These are phyloP conservation scores for Eubucco bourcierii DNA, from an alignment of 2,113 vertebrate genomes.

Conservation along the genomic window DNA sequence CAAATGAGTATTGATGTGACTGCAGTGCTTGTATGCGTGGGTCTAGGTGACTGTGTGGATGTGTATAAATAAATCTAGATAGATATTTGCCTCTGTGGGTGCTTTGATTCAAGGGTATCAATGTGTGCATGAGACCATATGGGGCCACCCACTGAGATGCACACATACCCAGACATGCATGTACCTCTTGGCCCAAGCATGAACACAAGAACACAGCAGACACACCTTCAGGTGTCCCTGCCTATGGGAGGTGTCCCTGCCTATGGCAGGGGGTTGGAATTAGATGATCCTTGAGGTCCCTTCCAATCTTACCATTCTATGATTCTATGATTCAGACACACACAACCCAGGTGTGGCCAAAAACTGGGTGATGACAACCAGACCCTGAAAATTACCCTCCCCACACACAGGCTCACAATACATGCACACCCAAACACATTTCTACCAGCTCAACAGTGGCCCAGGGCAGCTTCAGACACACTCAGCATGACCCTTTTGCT, in stretches of 20 bases:
- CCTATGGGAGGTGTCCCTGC: too few relatives aligned
- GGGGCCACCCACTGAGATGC: not conserved
- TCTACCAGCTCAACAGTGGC: not conserved
- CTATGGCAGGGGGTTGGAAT: too few relatives aligned
- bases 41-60: not conserved
- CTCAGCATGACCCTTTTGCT: not conserved
- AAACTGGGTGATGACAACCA: not conserved
- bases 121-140: not conserved
- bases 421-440: not conserved
- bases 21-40: not conserved
- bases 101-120: not conserved
- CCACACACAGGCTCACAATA: rapidly evolving
- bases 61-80: not conserved
- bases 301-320: too few relatives aligned
- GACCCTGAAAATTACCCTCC: not conserved
- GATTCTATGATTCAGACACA: too few relatives aligned
- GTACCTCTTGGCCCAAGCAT: not conserved
- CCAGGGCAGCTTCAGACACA: not conserved
- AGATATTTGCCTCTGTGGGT: not conserved
- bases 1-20: not conserved
- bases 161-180: too few relatives aligned
- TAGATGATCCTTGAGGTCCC: too few relatives aligned
- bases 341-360: not conserved
- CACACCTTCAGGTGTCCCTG: too few relatives aligned
- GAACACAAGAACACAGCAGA: rapidly evolving